A percentile compares a stretch with the other conserved stretches of the same genome.
Evolutionary conservation across 2,797 vertebrate genomes (phyloP).

Genomic region (Pangasius sanitwongsei): DNA sequence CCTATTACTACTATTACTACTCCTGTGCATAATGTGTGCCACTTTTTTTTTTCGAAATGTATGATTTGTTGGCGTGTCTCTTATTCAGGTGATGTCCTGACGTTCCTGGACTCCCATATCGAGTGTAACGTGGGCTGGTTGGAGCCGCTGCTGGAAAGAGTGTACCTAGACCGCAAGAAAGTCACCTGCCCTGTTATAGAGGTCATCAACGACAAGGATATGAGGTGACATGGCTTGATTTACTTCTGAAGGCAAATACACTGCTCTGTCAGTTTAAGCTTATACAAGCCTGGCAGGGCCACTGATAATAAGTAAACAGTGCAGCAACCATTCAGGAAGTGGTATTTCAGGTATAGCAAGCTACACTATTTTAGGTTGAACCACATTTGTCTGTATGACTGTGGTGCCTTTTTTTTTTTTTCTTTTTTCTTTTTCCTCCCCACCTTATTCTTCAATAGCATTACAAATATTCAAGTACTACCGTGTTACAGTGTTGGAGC

Average conservation of each 20-base stretch:
- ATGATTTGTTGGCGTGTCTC: conserved; percentile 47
- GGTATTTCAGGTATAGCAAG: neutral
- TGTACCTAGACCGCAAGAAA: conserved; percentile 83
- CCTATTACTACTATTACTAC: too few species aligned
- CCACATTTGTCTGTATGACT: neutral
- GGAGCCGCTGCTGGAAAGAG: conserved; percentile 91
- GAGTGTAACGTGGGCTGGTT: conserved; percentile 98
- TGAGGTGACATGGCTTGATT: conserved; percentile 81
- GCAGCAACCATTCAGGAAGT: too few species aligned
- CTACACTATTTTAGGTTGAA: neutral
- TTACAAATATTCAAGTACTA: neutral
- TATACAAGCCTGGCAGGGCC: neutral
- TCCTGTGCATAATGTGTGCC: neutral
- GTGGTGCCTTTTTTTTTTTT: too few species aligned
- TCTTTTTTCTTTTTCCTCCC: neutral
- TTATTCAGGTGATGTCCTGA: conserved; percentile 85
- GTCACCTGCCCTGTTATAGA: conserved; percentile 97
- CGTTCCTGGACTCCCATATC: conserved; percentile 94
- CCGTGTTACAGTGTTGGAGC: neutral
- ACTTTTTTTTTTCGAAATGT: neutral
- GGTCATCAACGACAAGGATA: conserved; percentile 94
- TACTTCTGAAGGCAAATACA: neutral
- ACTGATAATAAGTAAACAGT: neutral
- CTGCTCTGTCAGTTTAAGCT: too few species aligned
- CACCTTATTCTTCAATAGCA: neutral